A percentile compares a stretch with the other conserved stretches of the same genome.
Conservation (phyloP, 2,888 invertebrate genomes). For the Amphiduros pacificus region DNA sequence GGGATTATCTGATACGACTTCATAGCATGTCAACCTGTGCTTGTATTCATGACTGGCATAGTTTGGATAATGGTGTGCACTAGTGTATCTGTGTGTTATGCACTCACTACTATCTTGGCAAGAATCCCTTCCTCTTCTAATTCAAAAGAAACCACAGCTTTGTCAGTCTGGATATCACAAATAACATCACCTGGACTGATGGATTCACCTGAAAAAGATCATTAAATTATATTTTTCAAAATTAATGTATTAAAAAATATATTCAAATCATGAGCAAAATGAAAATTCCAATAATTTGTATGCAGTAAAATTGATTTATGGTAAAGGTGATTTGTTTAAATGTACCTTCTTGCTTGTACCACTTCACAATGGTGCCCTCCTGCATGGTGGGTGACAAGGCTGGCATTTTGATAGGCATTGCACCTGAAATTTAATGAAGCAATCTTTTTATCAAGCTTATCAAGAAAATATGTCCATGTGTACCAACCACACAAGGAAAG, state of each 20-base stretch:
- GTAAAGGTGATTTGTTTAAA: not conserved
- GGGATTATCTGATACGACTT: no score
- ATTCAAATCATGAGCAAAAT: not conserved
- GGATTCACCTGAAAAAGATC: slow-evolving; percentile 73
- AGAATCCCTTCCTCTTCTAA: slow-evolving; percentile 97
- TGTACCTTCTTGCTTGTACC: slow-evolving; percentile 72
- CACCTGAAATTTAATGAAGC: not conserved
- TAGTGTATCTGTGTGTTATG: not conserved
- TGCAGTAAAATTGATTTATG: not conserved
- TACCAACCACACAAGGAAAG: no score
- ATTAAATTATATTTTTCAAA: no score
- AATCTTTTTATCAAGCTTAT: no score
- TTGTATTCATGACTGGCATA: no score
- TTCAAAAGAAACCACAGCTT: slow-evolving; percentile 98
- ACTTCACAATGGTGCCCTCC: slow-evolving; percentile 89
- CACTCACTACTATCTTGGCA: slow-evolving; percentile 82
- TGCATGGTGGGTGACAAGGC: slow-evolving; percentile 98
- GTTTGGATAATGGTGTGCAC: no score
- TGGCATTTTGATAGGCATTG: slow-evolving; percentile 67
- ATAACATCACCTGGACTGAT: slow-evolving; percentile 66
- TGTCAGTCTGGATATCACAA: slow-evolving; percentile 92
- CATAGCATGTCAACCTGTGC: no score
- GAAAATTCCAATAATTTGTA: not conserved
- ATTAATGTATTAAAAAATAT: not conserved
- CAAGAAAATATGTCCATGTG: no score